phyloP scores from a whole-genome alignment of 2,888 invertebrate species.

The Drosophila rubida region DNA sequence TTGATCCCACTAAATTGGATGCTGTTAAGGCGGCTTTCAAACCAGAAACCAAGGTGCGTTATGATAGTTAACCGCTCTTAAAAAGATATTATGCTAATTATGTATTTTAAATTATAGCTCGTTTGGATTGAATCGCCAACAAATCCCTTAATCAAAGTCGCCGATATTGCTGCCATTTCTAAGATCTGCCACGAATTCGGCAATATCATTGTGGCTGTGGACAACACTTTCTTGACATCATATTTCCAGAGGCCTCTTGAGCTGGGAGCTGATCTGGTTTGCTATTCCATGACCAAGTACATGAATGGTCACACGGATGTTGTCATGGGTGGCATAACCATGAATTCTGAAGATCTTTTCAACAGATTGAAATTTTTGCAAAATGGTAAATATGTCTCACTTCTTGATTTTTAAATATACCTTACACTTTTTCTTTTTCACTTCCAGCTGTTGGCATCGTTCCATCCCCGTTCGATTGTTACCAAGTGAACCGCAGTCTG shows the following conservation, averaged over 20 bases:
- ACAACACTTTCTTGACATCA: slow-evolving; percentile 97
- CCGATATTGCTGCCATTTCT: slow-evolving; percentile 91
- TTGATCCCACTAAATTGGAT: slow-evolving; percentile 90
- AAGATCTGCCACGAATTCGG: slow-evolving; percentile 86
- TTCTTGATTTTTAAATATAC: no score
- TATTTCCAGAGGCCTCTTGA: slow-evolving; percentile 96
- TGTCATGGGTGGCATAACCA: slow-evolving; percentile 95
- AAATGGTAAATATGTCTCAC: slow-evolving; percentile 88
- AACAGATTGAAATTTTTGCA: slow-evolving; percentile 92
- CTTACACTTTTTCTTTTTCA: no score
- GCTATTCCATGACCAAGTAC: slow-evolving; percentile 98
- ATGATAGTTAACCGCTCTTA: neutral
- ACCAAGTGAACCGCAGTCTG: slow-evolving; percentile 95
- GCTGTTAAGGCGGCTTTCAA: slow-evolving; percentile 89
- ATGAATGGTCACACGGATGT: slow-evolving; percentile 99
- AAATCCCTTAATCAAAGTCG: slow-evolving; percentile 96
- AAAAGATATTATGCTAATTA: neutral
- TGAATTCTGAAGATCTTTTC: slow-evolving; percentile 90
- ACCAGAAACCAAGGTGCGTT: slow-evolving; percentile 92
- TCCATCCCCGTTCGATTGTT: slow-evolving; percentile 98
- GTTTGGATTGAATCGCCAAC: slow-evolving; percentile 98
- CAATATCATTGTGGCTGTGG: slow-evolving; percentile 90
- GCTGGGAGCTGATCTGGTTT: slow-evolving; percentile 95
- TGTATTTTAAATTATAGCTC: slow-evolving; percentile 85
- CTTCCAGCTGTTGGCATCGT: slow-evolving; percentile 89